phyloP scores from a whole-genome alignment of 2,888 invertebrate species.

The Hypercompe scribonia region DNA sequence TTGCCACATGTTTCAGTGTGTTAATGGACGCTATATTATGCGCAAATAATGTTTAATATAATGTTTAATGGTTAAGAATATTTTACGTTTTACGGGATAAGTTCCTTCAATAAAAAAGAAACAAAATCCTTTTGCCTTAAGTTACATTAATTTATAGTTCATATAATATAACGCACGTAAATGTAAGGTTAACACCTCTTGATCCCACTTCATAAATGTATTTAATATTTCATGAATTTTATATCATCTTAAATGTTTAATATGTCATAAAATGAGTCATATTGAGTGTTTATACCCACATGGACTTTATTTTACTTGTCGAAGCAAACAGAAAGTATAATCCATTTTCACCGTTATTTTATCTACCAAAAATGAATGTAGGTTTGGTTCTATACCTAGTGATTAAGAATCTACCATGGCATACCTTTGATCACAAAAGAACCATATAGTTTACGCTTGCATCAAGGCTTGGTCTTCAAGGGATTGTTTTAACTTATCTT shows the following conservation, averaged over 20 bases:
- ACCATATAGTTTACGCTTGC: neutral
- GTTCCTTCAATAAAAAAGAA: too few relatives aligned
- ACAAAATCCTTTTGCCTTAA: neutral
- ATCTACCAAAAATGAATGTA: neutral
- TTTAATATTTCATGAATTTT: slow-evolving; percentile 12
- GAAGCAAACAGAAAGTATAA: neutral
- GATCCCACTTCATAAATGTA: slow-evolving; percentile 7
- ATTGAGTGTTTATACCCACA: slow-evolving; percentile 14
- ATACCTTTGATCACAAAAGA: too few relatives aligned
- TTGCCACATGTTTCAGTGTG: too few relatives aligned
- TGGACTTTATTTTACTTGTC: neutral
- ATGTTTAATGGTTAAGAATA: too few relatives aligned
- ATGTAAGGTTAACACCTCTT: slow-evolving; percentile 1
- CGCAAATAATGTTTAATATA: too few relatives aligned
- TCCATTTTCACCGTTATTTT: neutral
- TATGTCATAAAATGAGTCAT: slow-evolving; percentile 17
- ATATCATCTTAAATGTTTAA: slow-evolving; percentile 11
- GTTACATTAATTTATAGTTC: neutral
- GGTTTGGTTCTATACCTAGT: neutral
- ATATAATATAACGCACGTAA: neutral
- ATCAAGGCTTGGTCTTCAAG: too few relatives aligned
- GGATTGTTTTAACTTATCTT: too few relatives aligned
- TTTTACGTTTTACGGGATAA: too few relatives aligned
- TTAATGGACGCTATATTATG: too few relatives aligned
- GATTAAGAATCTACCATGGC: neutral